Conservation (phyloP, 2,888 invertebrate species). For the Abrostola tripartita region DNA sequence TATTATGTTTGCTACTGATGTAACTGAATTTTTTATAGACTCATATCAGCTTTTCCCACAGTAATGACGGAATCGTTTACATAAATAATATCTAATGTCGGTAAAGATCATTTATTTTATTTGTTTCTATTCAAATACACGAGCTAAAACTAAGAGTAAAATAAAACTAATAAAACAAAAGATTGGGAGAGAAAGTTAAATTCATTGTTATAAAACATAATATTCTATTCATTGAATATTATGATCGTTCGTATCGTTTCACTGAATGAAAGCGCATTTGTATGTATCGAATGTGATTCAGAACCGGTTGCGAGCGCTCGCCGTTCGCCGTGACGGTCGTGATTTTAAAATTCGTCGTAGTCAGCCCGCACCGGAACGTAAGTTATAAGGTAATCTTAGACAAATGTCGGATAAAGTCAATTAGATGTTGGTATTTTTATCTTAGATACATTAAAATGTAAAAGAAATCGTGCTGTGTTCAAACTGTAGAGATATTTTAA, state of each 20-base stretch:
- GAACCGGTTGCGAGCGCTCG: constrained; percentile 8
- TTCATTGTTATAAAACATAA: constrained; percentile 13
- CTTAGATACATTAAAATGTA: constrained; percentile 50
- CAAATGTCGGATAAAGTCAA: constrained; percentile 56
- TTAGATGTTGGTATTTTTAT: constrained; percentile 60
- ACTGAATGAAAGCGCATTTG: constrained; percentile 20
- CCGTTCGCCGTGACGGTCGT: constrained; percentile 1
- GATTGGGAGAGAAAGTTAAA: constrained; percentile 14
- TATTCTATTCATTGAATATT: constrained; percentile 14
- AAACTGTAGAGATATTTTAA: constrained; percentile 40
- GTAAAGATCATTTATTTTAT: not conserved
- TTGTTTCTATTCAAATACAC: not conserved
- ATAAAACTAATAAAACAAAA: constrained; percentile 10
- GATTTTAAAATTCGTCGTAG: constrained; percentile 41
- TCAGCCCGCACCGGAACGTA: constrained; percentile 36
- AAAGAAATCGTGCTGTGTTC: constrained; percentile 45
- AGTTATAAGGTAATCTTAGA: constrained; percentile 58
- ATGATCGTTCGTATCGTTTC: constrained; percentile 19
- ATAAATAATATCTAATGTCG: not conserved
- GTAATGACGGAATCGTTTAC: not conserved
- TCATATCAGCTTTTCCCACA: not conserved
- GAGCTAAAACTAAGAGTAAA: constrained; percentile 5
- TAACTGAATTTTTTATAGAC: not conserved
- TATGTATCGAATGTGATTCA: constrained; percentile 14
- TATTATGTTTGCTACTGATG: not conserved